Base-by-base conservation (phyloP, 2,113 vertebrate genomes). In the Bubo scandiacus region DNA sequence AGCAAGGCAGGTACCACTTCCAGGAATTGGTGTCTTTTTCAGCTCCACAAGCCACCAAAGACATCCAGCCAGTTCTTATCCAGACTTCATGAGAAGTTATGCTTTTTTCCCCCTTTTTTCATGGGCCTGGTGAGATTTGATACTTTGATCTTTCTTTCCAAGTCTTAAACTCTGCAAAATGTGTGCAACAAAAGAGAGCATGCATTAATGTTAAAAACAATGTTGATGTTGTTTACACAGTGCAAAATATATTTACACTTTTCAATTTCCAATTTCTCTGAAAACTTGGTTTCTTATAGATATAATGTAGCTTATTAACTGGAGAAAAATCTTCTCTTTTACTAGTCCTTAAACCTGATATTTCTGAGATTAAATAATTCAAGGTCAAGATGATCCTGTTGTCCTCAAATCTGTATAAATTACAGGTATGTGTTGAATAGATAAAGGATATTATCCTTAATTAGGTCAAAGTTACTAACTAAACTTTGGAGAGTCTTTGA, bases 51-150 rank as follows among this genome's bases (percentile, higher is more conserved):
- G 20, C 12, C 43, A 21, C 29, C 4, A 5, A 55, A 73, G 20
- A 17, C 34, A 72, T 71, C 22, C 66, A 74, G 13, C 1, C 20
- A 27, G 19, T 52, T 63, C 29, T 68, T 38, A 57, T 6, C 9
- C 30, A 84, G 47, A 32, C 20, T 72, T 70, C 57, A 42, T 21
- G 20, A 61, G 27, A 77, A 57, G 5, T 61, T 72, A 6, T 0
- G 0, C 3, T 36, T 42, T 89, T 27, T 13, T 0, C 5, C 6
- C 0, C 0, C 26, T 87, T 79, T 77, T 38, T 47, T 74, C 49
- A 10, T n/a, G 18, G 45, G 25, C 30, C 17, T 51, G 42, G 23
- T 22, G 78, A 38, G 9, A 74, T 81, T 47, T 86, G 61, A 38
- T 72, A 4, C 15, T 92, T 86, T 86, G 29, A 47, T 92, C 30